phyloP scores from a whole-genome alignment of 2,113 vertebrate species.

The Neotragus moschatus region DNA sequence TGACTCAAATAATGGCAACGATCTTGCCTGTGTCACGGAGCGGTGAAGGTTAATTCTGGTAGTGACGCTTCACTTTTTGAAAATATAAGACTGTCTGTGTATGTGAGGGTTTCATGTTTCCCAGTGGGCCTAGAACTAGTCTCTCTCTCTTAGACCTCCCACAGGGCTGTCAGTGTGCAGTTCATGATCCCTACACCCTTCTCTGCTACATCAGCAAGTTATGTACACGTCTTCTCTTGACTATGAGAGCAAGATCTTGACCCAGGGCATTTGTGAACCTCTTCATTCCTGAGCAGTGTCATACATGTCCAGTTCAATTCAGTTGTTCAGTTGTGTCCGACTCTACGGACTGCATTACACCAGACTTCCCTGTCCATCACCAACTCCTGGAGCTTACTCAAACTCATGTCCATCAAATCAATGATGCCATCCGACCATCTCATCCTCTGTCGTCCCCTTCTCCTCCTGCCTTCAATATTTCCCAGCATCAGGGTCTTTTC shows the following conservation, averaged over 20 bases:
- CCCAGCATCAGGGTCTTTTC: not conserved
- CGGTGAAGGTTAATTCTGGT: not conserved
- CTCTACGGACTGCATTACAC: not conserved
- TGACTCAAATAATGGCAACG: not conserved
- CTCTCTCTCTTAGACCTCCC: not conserved
- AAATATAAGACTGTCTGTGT: not conserved
- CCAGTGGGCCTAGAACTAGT: not conserved
- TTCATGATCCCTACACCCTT: not conserved
- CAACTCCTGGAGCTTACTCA: not conserved
- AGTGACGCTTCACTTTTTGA: not conserved
- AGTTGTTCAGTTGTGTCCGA: not conserved
- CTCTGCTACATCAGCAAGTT: not conserved
- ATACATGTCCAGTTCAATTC: not conserved
- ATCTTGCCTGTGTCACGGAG: not conserved
- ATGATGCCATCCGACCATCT: not conserved
- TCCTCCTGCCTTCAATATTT: not conserved
- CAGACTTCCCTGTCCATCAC: not conserved
- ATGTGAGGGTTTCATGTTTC: not conserved
- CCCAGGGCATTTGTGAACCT: not conserved
- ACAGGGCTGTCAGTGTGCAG: not conserved
- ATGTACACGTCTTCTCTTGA: not conserved
- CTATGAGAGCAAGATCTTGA: not conserved
- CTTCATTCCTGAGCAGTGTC: not conserved
- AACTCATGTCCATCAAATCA: not conserved
- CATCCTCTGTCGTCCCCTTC: not conserved